These are phyloP conservation scores for Hypercompe scribonia DNA, from an alignment of 2,888 invertebrate species.

Conservation along the genomic window DNA sequence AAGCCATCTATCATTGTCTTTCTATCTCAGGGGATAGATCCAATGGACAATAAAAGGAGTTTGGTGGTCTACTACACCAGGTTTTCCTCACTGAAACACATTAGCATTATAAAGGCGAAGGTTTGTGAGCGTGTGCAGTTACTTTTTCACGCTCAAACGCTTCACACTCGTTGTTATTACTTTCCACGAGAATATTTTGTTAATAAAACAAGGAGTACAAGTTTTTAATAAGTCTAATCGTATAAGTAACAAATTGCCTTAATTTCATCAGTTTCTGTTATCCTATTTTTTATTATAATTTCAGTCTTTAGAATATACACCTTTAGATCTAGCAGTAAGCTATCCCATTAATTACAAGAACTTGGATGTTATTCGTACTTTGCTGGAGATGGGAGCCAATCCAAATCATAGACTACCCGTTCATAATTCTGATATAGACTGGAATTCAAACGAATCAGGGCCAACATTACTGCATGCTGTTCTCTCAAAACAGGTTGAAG, in stretches of 20 bases:
- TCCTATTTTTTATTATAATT: background rate
- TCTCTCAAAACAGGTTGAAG: slow-evolving; percentile 61
- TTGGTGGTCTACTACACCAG: background rate
- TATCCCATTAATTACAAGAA: slow-evolving; percentile 61
- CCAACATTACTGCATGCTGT: slow-evolving; percentile 74
- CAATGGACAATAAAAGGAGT: background rate
- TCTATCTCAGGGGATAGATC: background rate
- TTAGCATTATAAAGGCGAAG: too few relatives aligned
- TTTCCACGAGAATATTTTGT: too few relatives aligned
- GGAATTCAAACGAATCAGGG: slow-evolving; percentile 47
- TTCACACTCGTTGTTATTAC: too few relatives aligned
- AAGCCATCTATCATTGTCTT: background rate
- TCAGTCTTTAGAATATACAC: slow-evolving; percentile 65
- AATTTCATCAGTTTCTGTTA: background rate
- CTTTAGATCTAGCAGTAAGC: slow-evolving; percentile 71
- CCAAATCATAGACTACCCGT: slow-evolving; percentile 57
- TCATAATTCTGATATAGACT: slow-evolving; percentile 1
- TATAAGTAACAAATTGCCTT: too few relatives aligned
- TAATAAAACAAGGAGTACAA: too few relatives aligned
- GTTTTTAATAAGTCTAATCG: too few relatives aligned
- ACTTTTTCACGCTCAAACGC: too few relatives aligned
- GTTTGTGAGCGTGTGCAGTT: too few relatives aligned
- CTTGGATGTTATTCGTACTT: slow-evolving; percentile 60
- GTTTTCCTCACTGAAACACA: too few relatives aligned
- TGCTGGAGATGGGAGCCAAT: slow-evolving; percentile 70